Base-by-base conservation (phyloP, 2,113 vertebrate species). In the Prinia subflava region DNA sequence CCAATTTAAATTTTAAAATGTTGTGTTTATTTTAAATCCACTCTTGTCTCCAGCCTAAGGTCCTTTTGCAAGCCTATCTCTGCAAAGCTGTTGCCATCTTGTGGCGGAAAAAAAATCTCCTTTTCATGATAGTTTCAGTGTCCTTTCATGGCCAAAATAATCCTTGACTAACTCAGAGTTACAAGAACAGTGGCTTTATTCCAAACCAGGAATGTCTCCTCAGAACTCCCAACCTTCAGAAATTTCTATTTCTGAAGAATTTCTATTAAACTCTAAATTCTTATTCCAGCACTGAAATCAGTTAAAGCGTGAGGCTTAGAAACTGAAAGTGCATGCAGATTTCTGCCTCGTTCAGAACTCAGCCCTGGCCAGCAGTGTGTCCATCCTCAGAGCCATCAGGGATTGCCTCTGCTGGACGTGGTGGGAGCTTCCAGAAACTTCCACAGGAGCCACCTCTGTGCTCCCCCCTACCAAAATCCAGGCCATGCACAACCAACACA, bases 1-100 rank as follows among this genome's bases (percentile, higher is more conserved):
- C 60, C 68, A n/a, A 71, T 68, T 68, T 42, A 52, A 49, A 75
- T 90, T 87, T 78, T 37, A 1, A 46, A 67, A 21, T 8, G 37
- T 10, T 82, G 33, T 4, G 56, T 83, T 86, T 80, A 27, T 83
- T 89, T 83, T 55, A 60, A 81, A 53, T 15, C 31, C 31, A 7
- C 35, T 53, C 67, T 10, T 1, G 0, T 21, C 52, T 41, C 44
- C 21, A 42, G 30, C 2, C 20, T 30, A 12, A 60, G 23, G 15
- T 4, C 53, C 30, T 37, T 25, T 17, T 25, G 21, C 22, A 49
- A 60, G 8, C 28, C 53, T 19, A 25, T 60, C 44, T 37, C 64
- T 82, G 86, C 79, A 50, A 35, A 62, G 60, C 28, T 81, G 19
- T 30, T 97, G 97, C 94, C 97, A 97, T 73, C 97, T 81, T 53